phyloP scores from a whole-genome alignment of 2,888 invertebrate genomes.

The Shargacucullia verbasci region DNA sequence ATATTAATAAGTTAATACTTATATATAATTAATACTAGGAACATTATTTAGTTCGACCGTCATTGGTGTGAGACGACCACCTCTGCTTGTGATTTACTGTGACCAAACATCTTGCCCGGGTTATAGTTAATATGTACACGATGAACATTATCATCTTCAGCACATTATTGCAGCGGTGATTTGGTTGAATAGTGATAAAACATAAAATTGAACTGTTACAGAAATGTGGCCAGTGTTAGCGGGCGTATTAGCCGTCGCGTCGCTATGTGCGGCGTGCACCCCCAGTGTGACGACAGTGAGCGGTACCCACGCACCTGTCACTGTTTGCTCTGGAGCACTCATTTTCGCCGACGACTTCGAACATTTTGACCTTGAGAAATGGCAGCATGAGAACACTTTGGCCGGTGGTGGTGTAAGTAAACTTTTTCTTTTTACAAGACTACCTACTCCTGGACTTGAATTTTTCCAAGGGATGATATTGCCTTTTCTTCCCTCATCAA shows the following conservation, averaged over 20 bases:
- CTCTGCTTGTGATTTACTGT: too few species aligned
- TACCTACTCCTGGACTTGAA: too few species aligned
- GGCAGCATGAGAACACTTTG: conserved; percentile 91
- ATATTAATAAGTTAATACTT: too few species aligned
- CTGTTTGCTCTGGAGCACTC: conserved; percentile 88
- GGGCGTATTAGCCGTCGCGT: conserved; percentile 67
- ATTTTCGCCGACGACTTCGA: conserved; percentile 91
- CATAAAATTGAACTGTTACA: conserved; percentile 33
- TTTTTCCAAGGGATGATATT: too few species aligned
- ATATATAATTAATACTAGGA: too few species aligned
- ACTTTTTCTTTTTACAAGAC: neutral
- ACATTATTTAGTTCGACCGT: too few species aligned
- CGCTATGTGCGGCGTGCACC: conserved; percentile 74
- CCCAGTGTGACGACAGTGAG: conserved; percentile 85
- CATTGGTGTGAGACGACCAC: too few species aligned
- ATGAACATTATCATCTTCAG: neutral
- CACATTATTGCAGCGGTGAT: too few species aligned
- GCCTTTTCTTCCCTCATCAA: too few species aligned
- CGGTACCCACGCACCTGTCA: conserved; percentile 82
- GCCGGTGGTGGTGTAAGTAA: conserved; percentile 90
- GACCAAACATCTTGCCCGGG: too few species aligned
- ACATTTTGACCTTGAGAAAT: conserved; percentile 88
- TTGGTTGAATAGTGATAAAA: too few species aligned
- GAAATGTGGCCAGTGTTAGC: conserved; percentile 74
- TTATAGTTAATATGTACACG: too few species aligned